Evolutionary conservation across 2,113 vertebrate genomes (phyloP).

Genomic region (Austrofundulus limnaeus): DNA sequence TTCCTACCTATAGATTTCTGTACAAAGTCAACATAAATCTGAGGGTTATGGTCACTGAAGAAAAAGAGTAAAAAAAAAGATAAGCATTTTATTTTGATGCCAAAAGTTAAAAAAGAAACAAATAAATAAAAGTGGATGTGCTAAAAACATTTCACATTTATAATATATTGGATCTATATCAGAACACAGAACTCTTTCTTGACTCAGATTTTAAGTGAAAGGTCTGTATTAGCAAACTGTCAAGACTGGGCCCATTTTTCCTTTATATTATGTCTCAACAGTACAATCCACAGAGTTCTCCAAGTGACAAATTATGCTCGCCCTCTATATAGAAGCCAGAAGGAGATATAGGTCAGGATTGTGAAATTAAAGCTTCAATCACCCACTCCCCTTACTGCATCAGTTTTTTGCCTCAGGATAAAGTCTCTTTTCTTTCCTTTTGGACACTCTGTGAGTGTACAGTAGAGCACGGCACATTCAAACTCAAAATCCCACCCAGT

Average conservation of each 20-base stretch:
- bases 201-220: not conserved
- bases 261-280: not conserved
- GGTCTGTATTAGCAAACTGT: not conserved
- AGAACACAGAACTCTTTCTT: no score
- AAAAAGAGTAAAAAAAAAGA: no score
- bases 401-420: constrained; percentile 84
- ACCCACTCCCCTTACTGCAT: constrained; percentile 49
- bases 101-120: no score
- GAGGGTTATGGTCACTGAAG: no score
- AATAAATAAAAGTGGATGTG: no score
- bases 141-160: no score
- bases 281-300: not conserved
- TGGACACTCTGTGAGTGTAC: constrained; percentile 82
- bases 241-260: not conserved
- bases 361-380: constrained; percentile 87
- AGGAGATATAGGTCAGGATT: constrained; percentile 94
- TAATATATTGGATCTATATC: no score
- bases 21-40: no score
- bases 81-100: no score
- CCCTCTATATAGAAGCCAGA: constrained; percentile 62
- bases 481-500: constrained; percentile 65
- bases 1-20: no score
- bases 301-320: constrained; percentile 42
- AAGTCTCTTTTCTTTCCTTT: constrained; percentile 89
- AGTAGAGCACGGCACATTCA: constrained; percentile 42